phyloP scores from a whole-genome alignment of 2,888 invertebrate species.

The Minunthozetes semirufus region DNA sequence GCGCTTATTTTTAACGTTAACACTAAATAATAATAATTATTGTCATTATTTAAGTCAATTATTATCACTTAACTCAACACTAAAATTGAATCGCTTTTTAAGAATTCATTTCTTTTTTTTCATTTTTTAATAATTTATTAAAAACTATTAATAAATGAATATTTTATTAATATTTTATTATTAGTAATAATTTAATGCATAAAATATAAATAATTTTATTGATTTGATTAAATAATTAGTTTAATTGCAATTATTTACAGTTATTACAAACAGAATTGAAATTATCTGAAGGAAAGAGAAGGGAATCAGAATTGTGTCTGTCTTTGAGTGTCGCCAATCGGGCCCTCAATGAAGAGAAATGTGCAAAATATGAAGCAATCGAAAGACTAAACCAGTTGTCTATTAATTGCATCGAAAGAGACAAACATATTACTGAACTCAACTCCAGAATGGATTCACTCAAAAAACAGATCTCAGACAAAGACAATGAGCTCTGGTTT shows the following conservation, averaged over 20 bases:
- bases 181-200: too few relatives aligned
- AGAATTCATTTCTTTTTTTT: not conserved
- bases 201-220: not conserved
- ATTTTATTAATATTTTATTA: not conserved
- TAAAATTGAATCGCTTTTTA: not conserved
- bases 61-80: not conserved
- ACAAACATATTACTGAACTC: slow-evolving; percentile 5
- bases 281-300: not conserved
- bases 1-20: not conserved
- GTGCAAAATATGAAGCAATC: not conserved
- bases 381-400: not conserved
- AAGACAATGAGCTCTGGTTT: slow-evolving; percentile 27
- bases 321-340: not conserved
- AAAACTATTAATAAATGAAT: not conserved
- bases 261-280: not conserved
- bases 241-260: not conserved
- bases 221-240: not conserved
- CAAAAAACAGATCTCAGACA: not conserved
- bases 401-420: not conserved
- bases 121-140: not conserved
- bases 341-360: not conserved
- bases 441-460: slow-evolving; percentile 3
- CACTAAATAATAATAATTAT: not conserved
- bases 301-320: not conserved
- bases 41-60: too few relatives aligned